Evolutionary conservation across 64 coral and sea anemone genomes (phyloP), one percentile per base, ranked within the genome.

Genomic region (Stichodactyla helianthus): DNA sequence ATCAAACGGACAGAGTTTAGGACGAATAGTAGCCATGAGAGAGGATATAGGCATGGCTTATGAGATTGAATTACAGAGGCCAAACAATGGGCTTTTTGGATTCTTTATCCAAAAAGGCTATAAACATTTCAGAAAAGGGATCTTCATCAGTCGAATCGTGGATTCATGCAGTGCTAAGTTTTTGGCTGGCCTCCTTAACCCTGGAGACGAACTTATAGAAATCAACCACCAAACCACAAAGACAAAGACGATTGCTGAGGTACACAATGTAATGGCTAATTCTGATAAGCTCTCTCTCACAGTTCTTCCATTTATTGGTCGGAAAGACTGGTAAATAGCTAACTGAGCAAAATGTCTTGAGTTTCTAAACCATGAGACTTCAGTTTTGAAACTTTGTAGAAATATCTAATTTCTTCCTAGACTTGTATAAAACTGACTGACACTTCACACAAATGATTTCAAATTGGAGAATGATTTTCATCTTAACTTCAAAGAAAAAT

Each of bases 71-170:
- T 52, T 97, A 57, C 91, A 97, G 52, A 86, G 91, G 22, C 88
- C 91, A 20, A 83, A 88, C 6, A 86, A 89, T 82, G 94, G 94
- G 0, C 65, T 97, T 2, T 97, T 93, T 86, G 94, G 94, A 14
- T 97, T 97, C 86, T 97, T 97, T 51, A 97, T 97, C 90, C 94
- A 97, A 26, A 97, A 97, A 20, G 94, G 94, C 10, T 97, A 88
- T 63, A 93, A 90, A 58, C 91, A 90, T 15, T 93, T 88, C 55
- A 71, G 82, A 17, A 82, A 60, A 20, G 94, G 94, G 13, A 82
- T 97, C 20, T 97, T 97, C 82, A 89, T 97, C 16, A 97, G 94
- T 85, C 88, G 94, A 9, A 93, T 97, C 1, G 93, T 97, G 94
- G 94, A 97, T 60, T 93, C 91, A 15, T 18, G 50, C 12, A 71